A percentile compares a stretch with the other conserved stretches of the same genome.
These are phyloP conservation scores for Penaeus monodon DNA, from an alignment of 2,888 invertebrate species.

Conservation along the genomic window DNA sequence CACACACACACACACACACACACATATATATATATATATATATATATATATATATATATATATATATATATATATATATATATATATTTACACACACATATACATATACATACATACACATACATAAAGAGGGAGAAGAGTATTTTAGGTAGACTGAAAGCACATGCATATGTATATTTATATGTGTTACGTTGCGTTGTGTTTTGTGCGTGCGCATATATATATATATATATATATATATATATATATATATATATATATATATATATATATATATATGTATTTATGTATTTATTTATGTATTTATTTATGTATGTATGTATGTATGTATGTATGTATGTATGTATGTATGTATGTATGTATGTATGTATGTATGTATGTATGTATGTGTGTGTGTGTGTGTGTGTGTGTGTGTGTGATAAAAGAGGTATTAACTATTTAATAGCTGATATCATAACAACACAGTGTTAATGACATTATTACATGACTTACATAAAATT, in stretches of 20 bases:
- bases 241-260: not conserved
- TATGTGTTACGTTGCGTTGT: not conserved
- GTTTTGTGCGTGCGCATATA: not conserved
- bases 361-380: not conserved
- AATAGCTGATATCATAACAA: no score
- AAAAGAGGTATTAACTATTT: not conserved
- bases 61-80: no score
- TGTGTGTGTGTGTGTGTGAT: not conserved
- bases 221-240: not conserved
- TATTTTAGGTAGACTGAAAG: no score
- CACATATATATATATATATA: no score
- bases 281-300: not conserved
- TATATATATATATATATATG: not conserved
- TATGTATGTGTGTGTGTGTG: not conserved
- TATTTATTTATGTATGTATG: no score
- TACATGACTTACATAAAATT: no score
- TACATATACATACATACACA: no score
- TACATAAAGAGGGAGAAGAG: no score
- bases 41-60: no score
- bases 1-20: slow-evolving; percentile 12
- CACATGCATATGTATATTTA: not conserved
- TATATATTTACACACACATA: no score
- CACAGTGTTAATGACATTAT: no score
- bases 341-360: not conserved
- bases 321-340: not conserved